phyloP scores from a whole-genome alignment of 2,797 vertebrate genomes.

The Myotis myotis region DNA sequence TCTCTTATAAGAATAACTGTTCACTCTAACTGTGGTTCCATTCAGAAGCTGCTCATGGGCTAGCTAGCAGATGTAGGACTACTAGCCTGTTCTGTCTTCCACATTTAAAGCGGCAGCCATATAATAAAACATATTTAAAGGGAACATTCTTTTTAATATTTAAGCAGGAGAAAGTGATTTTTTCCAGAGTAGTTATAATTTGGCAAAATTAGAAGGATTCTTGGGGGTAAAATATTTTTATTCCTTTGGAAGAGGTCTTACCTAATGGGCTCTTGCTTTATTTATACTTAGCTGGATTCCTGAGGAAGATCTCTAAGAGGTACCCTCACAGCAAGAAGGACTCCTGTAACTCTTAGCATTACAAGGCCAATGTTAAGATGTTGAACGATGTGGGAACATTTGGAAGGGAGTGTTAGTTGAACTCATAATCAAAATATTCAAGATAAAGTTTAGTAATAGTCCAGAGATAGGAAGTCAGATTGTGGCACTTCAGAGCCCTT shows the following conservation, averaged over 20 bases:
- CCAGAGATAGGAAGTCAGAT: background rate
- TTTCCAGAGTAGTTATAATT: slow-evolving; percentile 45
- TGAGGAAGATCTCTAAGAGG: background rate
- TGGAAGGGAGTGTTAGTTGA: background rate
- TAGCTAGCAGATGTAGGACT: background rate
- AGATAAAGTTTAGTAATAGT: background rate
- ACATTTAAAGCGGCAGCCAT: background rate
- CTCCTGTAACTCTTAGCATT: background rate
- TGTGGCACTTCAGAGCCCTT: background rate
- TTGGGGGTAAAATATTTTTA: background rate
- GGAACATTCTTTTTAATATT: background rate
- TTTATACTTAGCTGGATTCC: background rate
- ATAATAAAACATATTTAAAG: slow-evolving; percentile 15
- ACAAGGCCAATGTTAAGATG: background rate
- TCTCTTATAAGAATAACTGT: background rate
- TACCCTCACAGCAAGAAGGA: background rate
- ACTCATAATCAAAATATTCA: slow-evolving; percentile 19
- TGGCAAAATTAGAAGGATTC: slow-evolving; percentile 10
- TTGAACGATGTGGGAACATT: background rate
- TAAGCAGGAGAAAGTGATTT: slow-evolving; percentile 26
- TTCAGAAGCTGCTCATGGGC: background rate
- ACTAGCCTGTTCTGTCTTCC: background rate
- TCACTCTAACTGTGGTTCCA: background rate
- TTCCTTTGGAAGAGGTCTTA: slow-evolving; percentile 8
- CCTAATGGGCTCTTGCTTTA: background rate